phyloP scores from a whole-genome alignment of 2,888 invertebrate genomes.

The Saturnia japonica region DNA sequence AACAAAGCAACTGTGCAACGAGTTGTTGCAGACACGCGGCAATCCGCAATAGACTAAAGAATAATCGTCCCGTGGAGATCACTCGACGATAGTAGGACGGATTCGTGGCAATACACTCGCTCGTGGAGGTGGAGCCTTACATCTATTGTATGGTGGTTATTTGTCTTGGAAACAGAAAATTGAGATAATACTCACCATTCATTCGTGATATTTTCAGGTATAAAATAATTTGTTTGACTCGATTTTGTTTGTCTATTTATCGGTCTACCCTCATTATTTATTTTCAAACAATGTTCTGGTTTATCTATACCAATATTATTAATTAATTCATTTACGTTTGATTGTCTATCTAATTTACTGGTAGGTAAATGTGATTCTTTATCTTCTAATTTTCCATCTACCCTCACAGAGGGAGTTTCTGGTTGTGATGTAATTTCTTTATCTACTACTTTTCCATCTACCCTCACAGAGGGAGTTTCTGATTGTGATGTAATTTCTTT shows the following conservation, averaged over 20 bases:
- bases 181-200: conserved; percentile 7
- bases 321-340: background rate
- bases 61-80: no score
- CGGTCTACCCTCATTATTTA: conserved; percentile 6
- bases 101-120: no score
- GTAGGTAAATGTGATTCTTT: background rate
- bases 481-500: background rate
- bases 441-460: background rate
- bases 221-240: background rate
- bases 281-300: background rate
- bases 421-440: background rate
- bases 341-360: background rate
- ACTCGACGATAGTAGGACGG: no score
- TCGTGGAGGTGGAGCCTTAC: no score
- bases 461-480: background rate
- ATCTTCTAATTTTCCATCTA: background rate
- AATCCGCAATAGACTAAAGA: no score
- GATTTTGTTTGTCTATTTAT: background rate
- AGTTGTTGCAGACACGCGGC: no score
- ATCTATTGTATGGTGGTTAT: no score
- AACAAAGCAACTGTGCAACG: no score
- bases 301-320: background rate
- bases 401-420: background rate
- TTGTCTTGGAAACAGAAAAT: no score
- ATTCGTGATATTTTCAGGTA: background rate